Percentiles rank a stretch among this genome's conserved stretches.
These are phyloP conservation scores for Scaptomyza hsui DNA, from an alignment of 1,140 invertebrate genomes.

Conservation along the genomic window DNA sequence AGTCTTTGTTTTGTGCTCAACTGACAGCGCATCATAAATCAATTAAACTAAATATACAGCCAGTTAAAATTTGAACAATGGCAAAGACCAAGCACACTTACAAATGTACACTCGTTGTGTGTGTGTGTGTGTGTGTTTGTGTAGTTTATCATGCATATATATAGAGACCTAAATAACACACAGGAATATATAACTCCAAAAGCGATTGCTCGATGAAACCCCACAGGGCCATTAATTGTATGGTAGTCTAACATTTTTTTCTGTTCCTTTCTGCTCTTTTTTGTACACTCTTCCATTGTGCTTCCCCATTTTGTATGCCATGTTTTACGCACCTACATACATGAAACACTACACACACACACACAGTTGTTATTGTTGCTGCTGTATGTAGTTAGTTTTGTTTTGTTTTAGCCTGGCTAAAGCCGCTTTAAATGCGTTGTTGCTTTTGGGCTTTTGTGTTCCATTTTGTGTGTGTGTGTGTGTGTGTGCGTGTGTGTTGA, in stretches of 20 bases:
- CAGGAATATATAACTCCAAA: conserved; percentile 46
- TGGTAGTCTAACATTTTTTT: conserved; percentile 56
- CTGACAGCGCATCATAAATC: conserved; percentile 12
- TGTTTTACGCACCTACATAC: conserved; percentile 26
- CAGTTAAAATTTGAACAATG: conserved; percentile 12
- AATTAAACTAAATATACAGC: conserved; percentile 5
- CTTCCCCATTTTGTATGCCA: conserved; percentile 37
- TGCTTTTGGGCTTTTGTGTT: conserved; percentile 47
- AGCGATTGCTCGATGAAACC: conserved; percentile 65
- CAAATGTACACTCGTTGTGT: conserved; percentile 1
- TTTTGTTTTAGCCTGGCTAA: conserved; percentile 60
- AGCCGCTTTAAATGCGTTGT: conserved; percentile 69
- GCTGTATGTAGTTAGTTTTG: conserved; percentile 57
- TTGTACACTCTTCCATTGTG: conserved; percentile 43
- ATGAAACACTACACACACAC: conserved; percentile 16
- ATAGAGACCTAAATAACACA: conserved; percentile 28
- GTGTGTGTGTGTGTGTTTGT: not conserved
- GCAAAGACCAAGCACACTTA: not conserved
- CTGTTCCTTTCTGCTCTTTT: not conserved
- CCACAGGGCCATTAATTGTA: conserved; percentile 79
- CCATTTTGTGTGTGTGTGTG: conserved; percentile 23
- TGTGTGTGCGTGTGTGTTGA: conserved; percentile 27
- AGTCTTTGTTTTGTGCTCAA: not conserved
- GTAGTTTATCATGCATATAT: conserved; percentile 5
- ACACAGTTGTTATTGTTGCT: conserved; percentile 40